Base-by-base conservation (phyloP, 1,140 invertebrate species). In the Gerris buenoi region DNA sequence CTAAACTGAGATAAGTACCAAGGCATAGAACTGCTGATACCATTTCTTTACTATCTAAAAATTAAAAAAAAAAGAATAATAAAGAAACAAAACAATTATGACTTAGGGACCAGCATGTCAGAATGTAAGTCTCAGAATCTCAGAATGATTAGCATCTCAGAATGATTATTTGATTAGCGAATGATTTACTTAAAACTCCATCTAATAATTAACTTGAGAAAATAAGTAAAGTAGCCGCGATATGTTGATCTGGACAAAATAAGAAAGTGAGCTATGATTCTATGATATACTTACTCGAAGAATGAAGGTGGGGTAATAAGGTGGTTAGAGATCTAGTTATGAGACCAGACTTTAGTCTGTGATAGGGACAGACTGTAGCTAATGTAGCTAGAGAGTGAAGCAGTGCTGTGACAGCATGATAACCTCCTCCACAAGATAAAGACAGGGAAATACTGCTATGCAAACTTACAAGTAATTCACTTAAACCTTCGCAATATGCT, bases 351-450 rank as follows among this genome's bases (percentile, higher is more conserved):
- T 64, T 61, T n/a, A 69, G 62, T n/a, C 68, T 25, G 25, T 63
- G 57, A 61, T 69, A 69, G 29, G 68, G 68, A 23, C 59, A 63
- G n/a, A 69, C 68, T 10, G 65, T 62, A 23, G 66, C 66, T 18
- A 66, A 29, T 25, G 68, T 46, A n/a, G 60, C 33, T 14, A 58
- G 29, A 3, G 61, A 46, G 58, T 64, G 65, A 0, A 69, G 65
- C 22, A 69, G 61, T 28, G 65, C 22, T 27, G 57, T 22, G 25
- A 67, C 2, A n/a, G 27, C 10, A 23, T 3, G 23, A 23, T n/a
- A 15, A 28, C 18, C 5, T 23, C 23, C 23, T 5, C n/a, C 57
- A 23, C 57, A 22, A n/a, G 25, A 29, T 29, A 66, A 56, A 13
- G 25, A 59, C 1, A 13, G 27, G 26, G 22, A n/a, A 2, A 65